phyloP scores from a whole-genome alignment of 2,797 vertebrate species.

The Fundulus diaphanus region DNA sequence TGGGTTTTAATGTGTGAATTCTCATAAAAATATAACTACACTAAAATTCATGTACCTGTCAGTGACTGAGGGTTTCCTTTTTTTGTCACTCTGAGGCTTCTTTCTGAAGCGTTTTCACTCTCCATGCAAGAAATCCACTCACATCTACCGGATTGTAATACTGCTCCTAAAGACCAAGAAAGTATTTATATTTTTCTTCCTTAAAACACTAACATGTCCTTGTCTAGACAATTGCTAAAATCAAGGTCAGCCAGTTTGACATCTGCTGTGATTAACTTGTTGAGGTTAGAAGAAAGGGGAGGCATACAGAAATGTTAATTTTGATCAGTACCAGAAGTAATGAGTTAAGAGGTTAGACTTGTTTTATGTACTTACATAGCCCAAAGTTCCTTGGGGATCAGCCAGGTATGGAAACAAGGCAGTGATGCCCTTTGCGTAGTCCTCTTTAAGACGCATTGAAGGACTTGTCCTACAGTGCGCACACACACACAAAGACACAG shows the following conservation, averaged over 20 bases:
- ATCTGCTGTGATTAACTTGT: not conserved
- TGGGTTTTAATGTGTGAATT: too few relatives aligned
- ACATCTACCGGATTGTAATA: not conserved
- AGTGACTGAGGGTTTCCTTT: too few relatives aligned
- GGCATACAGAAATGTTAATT: not conserved
- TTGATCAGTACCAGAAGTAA: not conserved
- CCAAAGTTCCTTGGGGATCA: not conserved
- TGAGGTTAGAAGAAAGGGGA: not conserved
- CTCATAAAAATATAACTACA: too few relatives aligned
- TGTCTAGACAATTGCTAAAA: too few relatives aligned
- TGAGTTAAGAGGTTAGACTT: not conserved
- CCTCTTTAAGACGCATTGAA: not conserved
- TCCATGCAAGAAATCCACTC: conserved; percentile 5
- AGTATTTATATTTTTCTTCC: not conserved
- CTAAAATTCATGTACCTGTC: too few relatives aligned
- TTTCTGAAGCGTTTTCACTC: too few relatives aligned
- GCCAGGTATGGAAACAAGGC: conserved; percentile 5
- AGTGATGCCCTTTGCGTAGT: not conserved
- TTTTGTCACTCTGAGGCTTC: too few relatives aligned
- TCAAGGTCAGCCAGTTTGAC: conserved; percentile 1
- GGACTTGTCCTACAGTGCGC: too few relatives aligned
- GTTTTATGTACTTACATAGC: conserved; percentile 9
- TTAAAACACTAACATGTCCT: not conserved
- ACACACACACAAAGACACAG: too few relatives aligned
- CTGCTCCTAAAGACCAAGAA: not conserved